phyloP scores from a whole-genome alignment of 1,140 invertebrate genomes.

The Aphidius ervi region DNA sequence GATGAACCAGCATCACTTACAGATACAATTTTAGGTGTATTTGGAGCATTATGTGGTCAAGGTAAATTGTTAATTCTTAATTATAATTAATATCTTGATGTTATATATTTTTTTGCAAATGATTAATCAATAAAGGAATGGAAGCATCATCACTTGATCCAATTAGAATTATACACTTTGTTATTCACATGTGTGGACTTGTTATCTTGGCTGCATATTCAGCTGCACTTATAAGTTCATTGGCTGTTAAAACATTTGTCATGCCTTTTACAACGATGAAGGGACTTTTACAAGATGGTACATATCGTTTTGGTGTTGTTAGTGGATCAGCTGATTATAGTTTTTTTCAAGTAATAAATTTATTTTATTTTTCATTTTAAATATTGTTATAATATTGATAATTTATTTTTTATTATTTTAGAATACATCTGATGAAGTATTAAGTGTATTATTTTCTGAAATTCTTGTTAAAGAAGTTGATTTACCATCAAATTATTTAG shows the following conservation, averaged over 20 bases:
- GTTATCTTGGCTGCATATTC: conserved; percentile 50
- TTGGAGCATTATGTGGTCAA: conserved; percentile 44
- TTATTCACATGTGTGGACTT: conserved; percentile 42
- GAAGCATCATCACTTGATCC: conserved; percentile 35
- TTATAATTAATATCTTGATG: background rate
- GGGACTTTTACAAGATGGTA: conserved; percentile 44
- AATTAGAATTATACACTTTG: conserved; percentile 41
- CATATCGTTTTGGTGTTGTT: conserved; percentile 43
- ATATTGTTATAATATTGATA: background rate
- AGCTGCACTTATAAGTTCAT: conserved; percentile 47
- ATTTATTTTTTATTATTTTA: conserved; percentile 18
- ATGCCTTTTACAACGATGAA: conserved; percentile 51
- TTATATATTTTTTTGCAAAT: background rate
- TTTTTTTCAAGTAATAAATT: conserved; percentile 41
- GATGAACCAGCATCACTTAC: conserved; percentile 17
- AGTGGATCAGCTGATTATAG: conserved; percentile 41
- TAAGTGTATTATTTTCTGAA: conserved; percentile 36
- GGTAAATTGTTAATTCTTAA: conserved; percentile 28
- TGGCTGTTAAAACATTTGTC: conserved; percentile 42
- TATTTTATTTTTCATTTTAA: conserved; percentile 4
- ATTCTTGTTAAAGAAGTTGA: conserved; percentile 30
- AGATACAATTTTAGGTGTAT: conserved; percentile 38
- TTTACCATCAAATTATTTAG: conserved; percentile 41
- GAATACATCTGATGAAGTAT: conserved; percentile 39
- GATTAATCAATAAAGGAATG: conserved; percentile 33